Evolutionary conservation across 2,888 invertebrate genomes (phyloP).

Genomic region (Myathropa florea): DNA sequence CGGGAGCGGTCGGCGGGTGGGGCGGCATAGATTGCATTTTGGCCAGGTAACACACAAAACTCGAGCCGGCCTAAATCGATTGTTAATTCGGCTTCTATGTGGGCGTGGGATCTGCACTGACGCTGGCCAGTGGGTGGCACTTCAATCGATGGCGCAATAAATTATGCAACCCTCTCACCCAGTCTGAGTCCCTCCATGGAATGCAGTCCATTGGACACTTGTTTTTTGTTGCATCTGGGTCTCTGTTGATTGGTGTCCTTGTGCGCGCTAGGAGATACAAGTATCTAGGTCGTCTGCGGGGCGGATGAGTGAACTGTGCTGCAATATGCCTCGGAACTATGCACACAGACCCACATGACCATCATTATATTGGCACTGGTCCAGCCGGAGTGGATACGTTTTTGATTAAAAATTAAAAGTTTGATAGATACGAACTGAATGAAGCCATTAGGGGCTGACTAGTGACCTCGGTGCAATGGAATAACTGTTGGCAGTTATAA

Average conservation of each 20-base stretch:
- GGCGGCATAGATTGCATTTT: not conserved
- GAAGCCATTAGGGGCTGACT: constrained; percentile 48
- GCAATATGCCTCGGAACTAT: constrained; percentile 33
- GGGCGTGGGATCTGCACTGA: not conserved
- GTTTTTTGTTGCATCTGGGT: not conserved
- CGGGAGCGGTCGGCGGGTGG: not conserved
- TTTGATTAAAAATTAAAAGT: constrained; percentile 65
- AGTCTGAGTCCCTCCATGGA: not conserved
- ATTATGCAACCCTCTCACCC: constrained; percentile 40
- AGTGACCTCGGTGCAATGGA: constrained; percentile 22
- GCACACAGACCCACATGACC: not conserved
- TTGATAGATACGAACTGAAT: constrained; percentile 39
- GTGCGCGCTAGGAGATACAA: constrained; percentile 26
- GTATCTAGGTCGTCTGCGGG: constrained; percentile 57
- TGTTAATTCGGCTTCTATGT: constrained; percentile 54
- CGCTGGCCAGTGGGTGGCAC: constrained; percentile 13
- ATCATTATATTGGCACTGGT: constrained; percentile 29
- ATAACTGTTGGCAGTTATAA: constrained; percentile 16
- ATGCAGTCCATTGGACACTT: constrained; percentile 20
- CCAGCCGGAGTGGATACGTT: constrained; percentile 24
- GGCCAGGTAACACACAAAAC: constrained; percentile 5
- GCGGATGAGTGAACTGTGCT: not conserved
- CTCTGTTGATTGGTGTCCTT: constrained; percentile 32
- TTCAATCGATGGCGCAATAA: constrained; percentile 55
- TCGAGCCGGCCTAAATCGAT: constrained; percentile 52